These are phyloP conservation scores for Oreamnos americanus DNA, from an alignment of 2,113 vertebrate species.

Conservation along the genomic window DNA sequence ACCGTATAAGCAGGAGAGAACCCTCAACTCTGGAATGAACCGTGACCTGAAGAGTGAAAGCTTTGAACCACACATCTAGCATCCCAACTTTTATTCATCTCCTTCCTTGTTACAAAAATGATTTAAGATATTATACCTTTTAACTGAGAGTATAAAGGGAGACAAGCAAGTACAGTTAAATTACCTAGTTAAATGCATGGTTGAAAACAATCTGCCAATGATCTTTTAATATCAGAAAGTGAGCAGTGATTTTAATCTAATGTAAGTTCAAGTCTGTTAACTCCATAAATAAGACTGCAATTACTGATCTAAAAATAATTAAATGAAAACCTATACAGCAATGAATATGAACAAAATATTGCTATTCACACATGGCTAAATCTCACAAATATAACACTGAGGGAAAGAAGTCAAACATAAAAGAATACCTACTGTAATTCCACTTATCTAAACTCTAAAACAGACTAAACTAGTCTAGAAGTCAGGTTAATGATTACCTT, in stretches of 20 bases:
- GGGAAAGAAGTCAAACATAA: background rate
- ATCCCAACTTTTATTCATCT: background rate
- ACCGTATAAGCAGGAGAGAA: background rate
- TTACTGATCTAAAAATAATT: background rate
- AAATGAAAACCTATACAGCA: background rate
- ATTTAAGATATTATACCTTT: background rate
- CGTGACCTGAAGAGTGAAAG: background rate
- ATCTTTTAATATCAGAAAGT: background rate
- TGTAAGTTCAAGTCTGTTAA: background rate
- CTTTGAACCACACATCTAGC: background rate
- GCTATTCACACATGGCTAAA: background rate
- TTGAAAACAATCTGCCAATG: background rate
- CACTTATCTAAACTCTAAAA: background rate
- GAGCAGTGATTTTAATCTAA: background rate
- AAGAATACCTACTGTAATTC: background rate
- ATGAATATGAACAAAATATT: background rate
- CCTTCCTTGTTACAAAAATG: background rate
- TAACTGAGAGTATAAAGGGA: background rate
- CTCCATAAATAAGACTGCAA: background rate
- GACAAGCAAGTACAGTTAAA: background rate
- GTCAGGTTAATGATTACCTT: background rate
- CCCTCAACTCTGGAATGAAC: background rate
- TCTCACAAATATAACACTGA: background rate
- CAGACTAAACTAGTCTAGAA: background rate
- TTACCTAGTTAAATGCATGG: background rate